Evolutionary conservation across 1,140 invertebrate genomes (phyloP), one percentile per base, ranked within the genome.

Genomic region (Ylistrum balloti): DNA sequence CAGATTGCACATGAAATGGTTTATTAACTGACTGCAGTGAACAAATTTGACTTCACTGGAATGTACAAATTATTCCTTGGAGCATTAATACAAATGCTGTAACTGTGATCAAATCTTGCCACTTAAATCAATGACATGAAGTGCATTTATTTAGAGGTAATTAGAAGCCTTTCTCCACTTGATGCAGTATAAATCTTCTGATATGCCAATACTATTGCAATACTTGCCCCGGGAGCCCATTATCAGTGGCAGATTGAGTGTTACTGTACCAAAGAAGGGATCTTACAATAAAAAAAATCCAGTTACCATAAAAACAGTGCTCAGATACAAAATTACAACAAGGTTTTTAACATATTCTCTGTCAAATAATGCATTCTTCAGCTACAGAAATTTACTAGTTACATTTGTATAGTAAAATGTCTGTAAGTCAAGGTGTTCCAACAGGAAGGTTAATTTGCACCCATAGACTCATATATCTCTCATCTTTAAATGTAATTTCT

Each of bases 81-180:
- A 17, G 56, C n/a, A n/a, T 11, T 74, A 74, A 74, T n/a, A 74
- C n/a, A 74, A 2, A 74, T 74, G 56, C 56, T 74, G 56, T n/a
- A 74, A n/a, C 5, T 28, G 0, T 74, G n/a, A 74, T 74, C 22
- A 74, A 74, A 74, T 74, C 56, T 74, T 28, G 56, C n/a, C n/a
- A 74, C 56, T 74, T 74, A 74, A 74, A 74, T 74, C 28, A 74
- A 74, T 74, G 56, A 74, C 56, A 74, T 28, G n/a, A 74, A 74
- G 22, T 74, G 22, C 56, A 74, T 74, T 74, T 74, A 74, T 74
- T 74, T 74, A 74, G 28, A 74, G 7, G 56, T 74, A 74, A 74
- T 74, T 74, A 74, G 56, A 74, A 74, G 2, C 56, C n/a, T 74
- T 74, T 74, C 56, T 74, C 22, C 0, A 74, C 22, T 74, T 74